Conservation (phyloP, 1,140 invertebrate genomes). For the Drosophila serrata region DNA sequence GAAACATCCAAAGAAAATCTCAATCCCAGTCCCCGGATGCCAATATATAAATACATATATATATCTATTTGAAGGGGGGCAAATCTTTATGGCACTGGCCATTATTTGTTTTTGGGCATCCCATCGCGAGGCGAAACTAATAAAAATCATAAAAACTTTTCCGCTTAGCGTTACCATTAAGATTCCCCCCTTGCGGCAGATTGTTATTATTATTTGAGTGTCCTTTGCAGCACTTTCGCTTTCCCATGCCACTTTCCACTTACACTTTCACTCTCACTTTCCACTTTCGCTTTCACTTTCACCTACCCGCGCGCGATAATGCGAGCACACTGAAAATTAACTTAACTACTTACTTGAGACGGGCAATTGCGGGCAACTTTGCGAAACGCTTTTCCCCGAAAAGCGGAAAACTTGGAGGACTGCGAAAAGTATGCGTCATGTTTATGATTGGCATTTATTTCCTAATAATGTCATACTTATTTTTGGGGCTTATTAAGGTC, state of each 20-base stretch:
- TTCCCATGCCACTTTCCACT: background rate
- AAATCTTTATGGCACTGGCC: slow-evolving; percentile 18
- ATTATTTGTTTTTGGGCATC: slow-evolving; percentile 37
- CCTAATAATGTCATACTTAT: background rate
- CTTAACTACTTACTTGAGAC: slow-evolving; percentile 31
- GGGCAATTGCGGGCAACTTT: slow-evolving; percentile 13
- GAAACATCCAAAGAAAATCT: slow-evolving; percentile 1
- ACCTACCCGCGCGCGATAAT: slow-evolving; percentile 18
- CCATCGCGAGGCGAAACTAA: slow-evolving; percentile 52
- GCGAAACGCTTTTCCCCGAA: background rate
- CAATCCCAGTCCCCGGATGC: slow-evolving; percentile 28
- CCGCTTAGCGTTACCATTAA: slow-evolving; percentile 54
- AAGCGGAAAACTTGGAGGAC: background rate
- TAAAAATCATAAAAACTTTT: slow-evolving; percentile 76
- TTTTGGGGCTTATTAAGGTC: background rate
- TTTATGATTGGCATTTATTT: slow-evolving; percentile 16
- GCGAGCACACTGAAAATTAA: slow-evolving; percentile 29
- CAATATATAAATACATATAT: slow-evolving; percentile 27
- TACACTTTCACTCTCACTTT: background rate
- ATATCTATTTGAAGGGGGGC: background rate
- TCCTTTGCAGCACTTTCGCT: slow-evolving; percentile 37
- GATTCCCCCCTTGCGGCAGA: slow-evolving; percentile 11
- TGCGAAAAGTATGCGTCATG: slow-evolving; percentile 21
- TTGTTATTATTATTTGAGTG: slow-evolving; percentile 57
- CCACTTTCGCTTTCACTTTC: background rate